These are phyloP conservation scores for Penaeus vannamei DNA, from an alignment of 1,140 invertebrate genomes.

Conservation along the genomic window DNA sequence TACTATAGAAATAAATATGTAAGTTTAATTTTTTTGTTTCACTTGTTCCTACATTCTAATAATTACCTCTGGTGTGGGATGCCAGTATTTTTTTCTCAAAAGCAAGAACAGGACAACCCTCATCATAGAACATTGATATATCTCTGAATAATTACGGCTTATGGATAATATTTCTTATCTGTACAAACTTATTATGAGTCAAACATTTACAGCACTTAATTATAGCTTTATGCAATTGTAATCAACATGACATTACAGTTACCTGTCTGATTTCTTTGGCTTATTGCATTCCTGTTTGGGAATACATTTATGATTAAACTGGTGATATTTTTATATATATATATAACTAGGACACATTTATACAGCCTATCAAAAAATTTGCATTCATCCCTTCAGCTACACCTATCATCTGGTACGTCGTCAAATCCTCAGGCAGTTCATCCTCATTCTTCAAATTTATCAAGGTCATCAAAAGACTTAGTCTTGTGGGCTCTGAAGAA, in stretches of 20 bases:
- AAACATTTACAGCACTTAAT: too few species aligned
- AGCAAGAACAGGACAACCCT: constrained; percentile 45
- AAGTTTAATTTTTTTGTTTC: too few species aligned
- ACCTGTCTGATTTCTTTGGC: constrained; percentile 55
- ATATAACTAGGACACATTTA: background rate
- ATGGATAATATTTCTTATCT: background rate
- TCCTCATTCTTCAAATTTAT: constrained; percentile 63
- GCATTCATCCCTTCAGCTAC: background rate
- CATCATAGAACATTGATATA: constrained; percentile 17
- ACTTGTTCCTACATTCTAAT: too few species aligned
- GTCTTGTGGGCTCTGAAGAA: constrained; percentile 66
- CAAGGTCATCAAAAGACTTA: constrained; percentile 68
- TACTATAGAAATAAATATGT: constrained; percentile 15
- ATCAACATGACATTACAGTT: constrained; percentile 13
- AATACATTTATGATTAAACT: too few species aligned
- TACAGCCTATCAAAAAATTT: constrained; percentile 1
- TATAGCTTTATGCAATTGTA: too few species aligned
- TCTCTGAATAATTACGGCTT: too few species aligned
- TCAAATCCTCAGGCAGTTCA: background rate
- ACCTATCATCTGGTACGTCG: background rate
- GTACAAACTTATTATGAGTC: background rate
- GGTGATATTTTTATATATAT: background rate
- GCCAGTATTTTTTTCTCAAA: background rate
- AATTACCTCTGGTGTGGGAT: too few species aligned
- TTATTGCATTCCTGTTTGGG: constrained; percentile 33